Evolutionary conservation across 2,797 vertebrate genomes (phyloP).

Genomic region (Benthosema pterotum): DNA sequence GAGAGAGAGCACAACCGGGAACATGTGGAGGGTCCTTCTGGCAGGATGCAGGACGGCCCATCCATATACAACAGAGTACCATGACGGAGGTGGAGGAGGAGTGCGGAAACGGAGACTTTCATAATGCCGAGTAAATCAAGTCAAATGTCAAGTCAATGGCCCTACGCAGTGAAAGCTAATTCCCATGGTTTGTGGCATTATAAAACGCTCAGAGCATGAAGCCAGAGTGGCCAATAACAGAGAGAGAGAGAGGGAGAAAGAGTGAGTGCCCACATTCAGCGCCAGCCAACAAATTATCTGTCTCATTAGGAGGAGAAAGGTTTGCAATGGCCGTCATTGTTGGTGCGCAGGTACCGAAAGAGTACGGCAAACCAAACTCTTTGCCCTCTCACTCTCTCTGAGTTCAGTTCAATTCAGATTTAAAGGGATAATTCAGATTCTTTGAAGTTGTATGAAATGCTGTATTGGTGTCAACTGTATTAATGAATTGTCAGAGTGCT

Average conservation of each 20-base stretch:
- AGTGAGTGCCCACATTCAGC: slow-evolving; percentile 50
- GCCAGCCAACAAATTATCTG: slow-evolving; percentile 57
- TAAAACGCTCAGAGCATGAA: slow-evolving; percentile 53
- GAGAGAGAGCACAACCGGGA: slow-evolving; percentile 28
- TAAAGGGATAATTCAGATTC: too few relatives aligned
- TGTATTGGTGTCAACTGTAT: too few relatives aligned
- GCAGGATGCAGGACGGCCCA: not conserved
- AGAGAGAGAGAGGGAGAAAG: too few relatives aligned
- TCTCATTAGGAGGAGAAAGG: slow-evolving; percentile 61
- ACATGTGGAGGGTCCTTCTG: slow-evolving; percentile 28
- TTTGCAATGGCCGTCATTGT: slow-evolving; percentile 41
- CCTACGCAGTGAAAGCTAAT: slow-evolving; percentile 61
- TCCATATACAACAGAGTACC: slow-evolving; percentile 21
- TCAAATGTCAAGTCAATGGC: slow-evolving; percentile 61
- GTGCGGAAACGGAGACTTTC: slow-evolving; percentile 38
- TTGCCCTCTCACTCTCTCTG: slow-evolving; percentile 32
- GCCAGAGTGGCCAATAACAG: slow-evolving; percentile 48
- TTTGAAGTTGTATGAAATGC: too few relatives aligned
- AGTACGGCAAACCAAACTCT: slow-evolving; percentile 8
- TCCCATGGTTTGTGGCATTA: slow-evolving; percentile 62
- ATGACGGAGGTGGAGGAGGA: slow-evolving; percentile 4
- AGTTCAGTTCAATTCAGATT: too few relatives aligned
- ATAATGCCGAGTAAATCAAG: slow-evolving; percentile 54
- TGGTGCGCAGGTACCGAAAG: slow-evolving; percentile 33
- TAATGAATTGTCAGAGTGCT: too few relatives aligned